A percentile compares a stretch with the other conserved stretches of the same genome.
These are phyloP conservation scores for Willowsia nigromaculata DNA, from an alignment of 2,888 invertebrate genomes.

Conservation along the genomic window DNA sequence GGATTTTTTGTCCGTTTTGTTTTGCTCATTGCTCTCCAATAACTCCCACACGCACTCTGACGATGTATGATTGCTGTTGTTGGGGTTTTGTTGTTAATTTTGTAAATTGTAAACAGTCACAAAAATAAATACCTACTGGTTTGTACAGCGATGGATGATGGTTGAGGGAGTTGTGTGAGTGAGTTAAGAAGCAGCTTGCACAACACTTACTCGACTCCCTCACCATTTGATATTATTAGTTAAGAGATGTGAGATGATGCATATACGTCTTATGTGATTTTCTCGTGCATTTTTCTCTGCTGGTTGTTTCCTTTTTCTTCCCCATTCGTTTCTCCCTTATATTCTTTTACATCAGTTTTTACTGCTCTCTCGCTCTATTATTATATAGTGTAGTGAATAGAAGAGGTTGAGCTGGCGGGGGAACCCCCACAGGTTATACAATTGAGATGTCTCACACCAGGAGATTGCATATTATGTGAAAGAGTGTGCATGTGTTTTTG, in stretches of 20 bases:
- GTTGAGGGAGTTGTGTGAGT: background rate
- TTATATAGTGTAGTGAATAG: background rate
- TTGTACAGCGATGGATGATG: background rate
- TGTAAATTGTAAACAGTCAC: conserved; percentile 21
- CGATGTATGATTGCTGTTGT: background rate
- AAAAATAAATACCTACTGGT: conserved; percentile 21
- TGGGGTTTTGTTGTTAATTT: conserved; percentile 9
- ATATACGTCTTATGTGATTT: conserved; percentile 76
- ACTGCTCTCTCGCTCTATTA: background rate
- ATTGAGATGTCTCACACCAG: conserved; percentile 79
- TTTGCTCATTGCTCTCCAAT: conserved; percentile 28
- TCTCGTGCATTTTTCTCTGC: conserved; percentile 70
- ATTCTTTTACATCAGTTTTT: conserved; percentile 21
- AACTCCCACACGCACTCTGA: conserved; percentile 58
- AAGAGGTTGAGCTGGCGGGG: conserved; percentile 56
- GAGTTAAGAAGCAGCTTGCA: background rate
- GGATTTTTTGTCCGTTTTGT: background rate
- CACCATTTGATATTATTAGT: background rate
- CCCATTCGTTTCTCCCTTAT: conserved; percentile 58
- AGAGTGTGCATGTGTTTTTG: conserved; percentile 2
- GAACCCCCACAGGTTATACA: conserved; percentile 78
- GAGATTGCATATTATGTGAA: conserved; percentile 73
- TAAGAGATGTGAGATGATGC: conserved; percentile 71
- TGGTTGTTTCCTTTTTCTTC: conserved; percentile 35
- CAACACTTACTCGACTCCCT: conserved; percentile 35